phyloP scores from a whole-genome alignment of 2,888 invertebrate species.

The Agonopterix arenella region DNA sequence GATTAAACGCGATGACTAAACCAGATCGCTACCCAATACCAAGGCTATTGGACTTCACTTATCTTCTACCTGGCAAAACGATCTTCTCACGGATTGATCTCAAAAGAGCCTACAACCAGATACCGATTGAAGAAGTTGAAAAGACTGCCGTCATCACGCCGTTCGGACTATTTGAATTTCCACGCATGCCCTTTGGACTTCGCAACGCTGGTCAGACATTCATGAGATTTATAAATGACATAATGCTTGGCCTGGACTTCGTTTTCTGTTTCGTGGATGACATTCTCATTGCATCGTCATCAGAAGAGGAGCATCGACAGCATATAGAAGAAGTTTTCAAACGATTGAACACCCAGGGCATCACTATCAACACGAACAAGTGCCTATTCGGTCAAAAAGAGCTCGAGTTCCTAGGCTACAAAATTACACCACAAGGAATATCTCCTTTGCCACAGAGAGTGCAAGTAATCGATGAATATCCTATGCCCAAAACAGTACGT shows the following conservation, averaged over 20 bases:
- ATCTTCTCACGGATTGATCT: slow-evolving; percentile 31
- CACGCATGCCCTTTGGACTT: slow-evolving; percentile 31
- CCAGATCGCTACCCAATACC: slow-evolving; percentile 11
- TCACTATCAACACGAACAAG: slow-evolving; percentile 9
- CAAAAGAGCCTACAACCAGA: slow-evolving; percentile 15
- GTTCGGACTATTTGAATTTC: slow-evolving; percentile 18
- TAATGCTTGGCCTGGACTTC: slow-evolving; percentile 3
- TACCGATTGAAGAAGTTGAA: not conserved
- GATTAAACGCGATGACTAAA: slow-evolving; percentile 22
- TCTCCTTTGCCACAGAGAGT: slow-evolving; percentile 2
- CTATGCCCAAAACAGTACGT: not conserved
- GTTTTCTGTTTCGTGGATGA: slow-evolving; percentile 27
- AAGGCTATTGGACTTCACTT: slow-evolving; percentile 26
- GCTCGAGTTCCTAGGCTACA: slow-evolving; percentile 7
- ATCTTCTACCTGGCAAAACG: slow-evolving; percentile 10
- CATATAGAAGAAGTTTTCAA: slow-evolving; percentile 12
- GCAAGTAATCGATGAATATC: not conserved
- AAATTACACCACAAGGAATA: slow-evolving; percentile 5
- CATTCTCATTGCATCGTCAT: slow-evolving; percentile 19
- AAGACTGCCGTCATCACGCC: slow-evolving; percentile 5
- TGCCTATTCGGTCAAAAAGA: slow-evolving; percentile 4
- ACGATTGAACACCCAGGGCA: slow-evolving; percentile 9
- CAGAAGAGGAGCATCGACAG: slow-evolving; percentile 7
- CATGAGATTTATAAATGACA: slow-evolving; percentile 19
- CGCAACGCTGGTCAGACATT: slow-evolving; percentile 27